Evolutionary conservation across 1,140 invertebrate species (phyloP), one percentile per base, ranked within the genome.

Genomic region (Dermatophagoides farinae): DNA sequence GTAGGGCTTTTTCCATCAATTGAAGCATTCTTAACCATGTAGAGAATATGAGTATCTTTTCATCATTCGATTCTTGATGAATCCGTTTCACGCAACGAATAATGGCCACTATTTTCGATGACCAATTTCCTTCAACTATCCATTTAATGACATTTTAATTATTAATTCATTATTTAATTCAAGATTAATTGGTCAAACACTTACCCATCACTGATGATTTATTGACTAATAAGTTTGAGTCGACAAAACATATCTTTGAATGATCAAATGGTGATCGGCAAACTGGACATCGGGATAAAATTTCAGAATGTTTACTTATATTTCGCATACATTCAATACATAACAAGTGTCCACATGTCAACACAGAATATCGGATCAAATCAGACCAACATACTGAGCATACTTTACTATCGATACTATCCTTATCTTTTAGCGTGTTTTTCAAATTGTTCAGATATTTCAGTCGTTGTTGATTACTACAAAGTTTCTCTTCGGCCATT

Each of bases 1-100:
- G 64, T 1, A 85, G 69, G 14, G 81, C 82, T 44, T 71, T 69
- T 4, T 70, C 73, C 16, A 86, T 70, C 25, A 82, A 71, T 61
- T 78, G 73, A 37, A 86, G 69, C 1, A 85, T 78, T 58, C 76
- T 72, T 6, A 70, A 65, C 82, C 83, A 86, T 71, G 77, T 76
- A 0, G 84, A 85, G 69, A 87, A 87, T 10, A 87, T 75, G 0
- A 87, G 66, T 12, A 80, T 71, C 73, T 86, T 87, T 1, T 79
- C 78, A 50, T 71, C 67, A 2, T 76, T 72, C 57, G 82, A 76
- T 14, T 76, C 64, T 60, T 72, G 73, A 4, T 31, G 31, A 8
- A 86, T 77, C 44, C 76, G 69, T 0, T 81, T 53, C 38, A 85
- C 66, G 50, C 77, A 71, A 53, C 75, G 68, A 4, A 85, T 73